Evolutionary conservation across 1,140 invertebrate genomes (phyloP).

Genomic region (Cydia pomonella): DNA sequence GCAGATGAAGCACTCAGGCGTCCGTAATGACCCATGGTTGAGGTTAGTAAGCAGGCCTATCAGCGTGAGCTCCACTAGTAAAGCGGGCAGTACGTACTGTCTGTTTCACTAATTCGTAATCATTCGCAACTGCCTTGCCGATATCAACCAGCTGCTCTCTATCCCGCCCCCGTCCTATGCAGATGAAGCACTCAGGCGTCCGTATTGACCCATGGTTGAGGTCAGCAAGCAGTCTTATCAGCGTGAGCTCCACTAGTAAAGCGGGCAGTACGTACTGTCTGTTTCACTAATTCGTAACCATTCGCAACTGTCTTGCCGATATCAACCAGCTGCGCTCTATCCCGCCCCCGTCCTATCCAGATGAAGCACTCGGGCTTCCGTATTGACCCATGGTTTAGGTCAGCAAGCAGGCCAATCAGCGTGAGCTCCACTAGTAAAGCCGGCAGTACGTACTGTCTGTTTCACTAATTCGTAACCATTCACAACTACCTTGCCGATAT

Average conservation of each 20-base stretch:
- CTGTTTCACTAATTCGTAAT: no score
- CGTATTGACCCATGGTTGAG: slow-evolving; percentile 98
- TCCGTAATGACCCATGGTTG: slow-evolving; percentile 97
- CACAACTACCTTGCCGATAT: slow-evolving; percentile 90
- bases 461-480: no score
- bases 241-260: slow-evolving; percentile 82
- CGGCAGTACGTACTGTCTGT: no score
- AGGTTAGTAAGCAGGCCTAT: slow-evolving; percentile 94
- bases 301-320: slow-evolving; percentile 93
- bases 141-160: slow-evolving; percentile 98
- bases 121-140: slow-evolving; percentile 81
- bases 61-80: slow-evolving; percentile 54
- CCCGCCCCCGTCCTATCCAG: slow-evolving; percentile 94
- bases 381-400: slow-evolving; percentile 84
- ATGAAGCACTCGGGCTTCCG: slow-evolving; percentile 95
- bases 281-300: slow-evolving; percentile 90
- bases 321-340: slow-evolving; percentile 98
- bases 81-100: no score
- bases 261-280: no score
- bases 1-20: slow-evolving; percentile 96
- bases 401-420: neutral
- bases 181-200: slow-evolving; percentile 95
- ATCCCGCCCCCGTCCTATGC: slow-evolving; percentile 94
- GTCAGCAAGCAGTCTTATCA: slow-evolving; percentile 92
- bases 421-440: neutral